phyloP scores from a whole-genome alignment of 2,888 invertebrate species.

The Bimastos eiseni region DNA sequence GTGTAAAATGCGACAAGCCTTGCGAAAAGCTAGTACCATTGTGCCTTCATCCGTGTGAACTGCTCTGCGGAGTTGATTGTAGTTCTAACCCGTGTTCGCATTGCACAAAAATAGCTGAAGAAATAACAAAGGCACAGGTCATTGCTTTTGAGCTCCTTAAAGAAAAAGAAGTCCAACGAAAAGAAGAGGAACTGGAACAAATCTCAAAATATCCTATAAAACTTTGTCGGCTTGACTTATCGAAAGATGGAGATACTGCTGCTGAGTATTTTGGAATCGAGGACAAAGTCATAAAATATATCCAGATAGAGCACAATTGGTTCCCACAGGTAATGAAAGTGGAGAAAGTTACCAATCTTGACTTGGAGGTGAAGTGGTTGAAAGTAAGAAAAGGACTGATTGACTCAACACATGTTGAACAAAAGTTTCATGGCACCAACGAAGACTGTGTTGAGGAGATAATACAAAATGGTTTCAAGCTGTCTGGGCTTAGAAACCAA shows the following conservation, averaged over 20 bases:
- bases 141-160: neutral
- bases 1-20: conserved; percentile 26
- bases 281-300: conserved; percentile 35
- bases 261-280: conserved; percentile 36
- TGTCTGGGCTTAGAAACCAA: neutral
- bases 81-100: conserved; percentile 21
- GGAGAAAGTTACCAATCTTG: conserved; percentile 36
- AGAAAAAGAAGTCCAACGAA: neutral
- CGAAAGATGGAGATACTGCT: conserved; percentile 37
- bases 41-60: conserved; percentile 37
- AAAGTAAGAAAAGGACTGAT: neutral
- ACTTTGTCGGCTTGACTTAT: neutral
- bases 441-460: conserved; percentile 33
- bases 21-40: conserved; percentile 26
- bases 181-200: neutral
- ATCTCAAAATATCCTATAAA: neutral
- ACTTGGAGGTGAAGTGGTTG: conserved; percentile 30
- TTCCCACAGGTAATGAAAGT: conserved; percentile 36
- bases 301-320: conserved; percentile 40
- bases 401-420: conserved; percentile 31
- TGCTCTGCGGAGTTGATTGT: conserved; percentile 32
- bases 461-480: conserved; percentile 36
- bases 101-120: conserved; percentile 28
- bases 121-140: neutral
- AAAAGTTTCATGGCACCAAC: conserved; percentile 42